Evolutionary conservation across 2,113 vertebrate species (phyloP), one percentile per base, ranked within the genome.

Genomic region (Brachyhypopomus occidentalis): DNA sequence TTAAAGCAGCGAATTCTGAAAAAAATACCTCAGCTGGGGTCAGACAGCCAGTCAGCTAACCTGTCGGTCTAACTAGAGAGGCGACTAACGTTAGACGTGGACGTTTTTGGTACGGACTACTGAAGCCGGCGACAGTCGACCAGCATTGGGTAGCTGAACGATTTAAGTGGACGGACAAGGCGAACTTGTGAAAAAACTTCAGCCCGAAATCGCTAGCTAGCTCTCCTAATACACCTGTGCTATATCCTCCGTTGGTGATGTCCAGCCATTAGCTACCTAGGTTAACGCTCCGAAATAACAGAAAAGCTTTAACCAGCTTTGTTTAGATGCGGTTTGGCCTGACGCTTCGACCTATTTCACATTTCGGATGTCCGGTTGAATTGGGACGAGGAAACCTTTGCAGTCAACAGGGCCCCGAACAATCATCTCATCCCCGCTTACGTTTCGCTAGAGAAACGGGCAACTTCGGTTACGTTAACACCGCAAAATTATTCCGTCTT

Each of bases 331-430:
- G 23, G 55, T 67, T 30, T 60, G 62, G 22, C 78, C 64, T 58
- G 27, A 25, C 27, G 55, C 56, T 41, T 22, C 22, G 48, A 30
- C 16, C 77, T 78, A 59, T 27, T 78, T 80, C 78, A 84, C 79
- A 83, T 84, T 71, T 85, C 83, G 80, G 80, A 87, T 83, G 80
- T 87, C 80, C 80, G 74, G 80, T 56, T 75, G 62, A 36, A 62
- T 52, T 63, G 64, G 30, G 62, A 72, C 58, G 25, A 41, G n/a
- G 22, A 27, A 77, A 67, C 75, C 74, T 30, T 64, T 79, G 64
- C 76, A 78, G 76, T 78, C 38, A 75, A 45, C 45, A 76, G 74
- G 85, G 87, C 80, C 87, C 84, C 80, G 55, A 48, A 45, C 41
- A 75, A 71, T 71, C 78, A 60, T 30, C 30, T 30, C 30, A 30